These are phyloP conservation scores for Medauroidea extradentata DNA, from an alignment of 1,140 invertebrate species.

Conservation along the genomic window DNA sequence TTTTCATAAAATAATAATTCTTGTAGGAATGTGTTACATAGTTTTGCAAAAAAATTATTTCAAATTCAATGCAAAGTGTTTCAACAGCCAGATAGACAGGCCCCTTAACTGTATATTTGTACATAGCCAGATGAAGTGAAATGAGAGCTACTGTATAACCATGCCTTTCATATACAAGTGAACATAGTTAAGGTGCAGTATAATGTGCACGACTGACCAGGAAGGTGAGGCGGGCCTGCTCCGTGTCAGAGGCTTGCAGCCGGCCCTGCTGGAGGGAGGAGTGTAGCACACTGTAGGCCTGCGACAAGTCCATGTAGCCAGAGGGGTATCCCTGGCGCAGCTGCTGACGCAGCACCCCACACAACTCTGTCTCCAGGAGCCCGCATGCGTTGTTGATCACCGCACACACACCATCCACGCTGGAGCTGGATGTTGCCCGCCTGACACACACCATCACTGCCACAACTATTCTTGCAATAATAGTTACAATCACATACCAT, in stretches of 20 bases:
- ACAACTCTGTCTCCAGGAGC: conserved; percentile 83
- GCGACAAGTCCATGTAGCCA: conserved; percentile 76
- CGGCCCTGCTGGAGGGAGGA: conserved; percentile 78
- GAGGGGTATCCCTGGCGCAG: conserved; percentile 81
- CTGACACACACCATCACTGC: no score
- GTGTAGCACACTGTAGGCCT: conserved; percentile 75
- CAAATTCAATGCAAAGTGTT: no score
- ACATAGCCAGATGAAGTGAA: no score
- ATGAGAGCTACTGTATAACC: no score
- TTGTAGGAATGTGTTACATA: no score
- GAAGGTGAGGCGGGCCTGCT: conserved; percentile 66
- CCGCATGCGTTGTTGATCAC: conserved; percentile 92
- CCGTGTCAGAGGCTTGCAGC: conserved; percentile 73
- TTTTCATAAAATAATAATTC: no score
- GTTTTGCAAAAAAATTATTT: no score
- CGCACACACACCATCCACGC: conserved; percentile 92
- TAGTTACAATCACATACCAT: conserved; percentile 10
- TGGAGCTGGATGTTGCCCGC: conserved; percentile 82
- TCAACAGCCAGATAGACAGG: no score
- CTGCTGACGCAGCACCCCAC: conserved; percentile 66
- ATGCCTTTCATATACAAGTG: no score
- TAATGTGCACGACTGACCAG: conserved; percentile 41
- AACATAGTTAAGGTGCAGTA: no score
- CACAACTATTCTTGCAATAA: no score
- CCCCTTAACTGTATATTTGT: no score